These are phyloP conservation scores for Leptonema lineaticorne DNA, from an alignment of 1,140 invertebrate species.

Conservation along the genomic window DNA sequence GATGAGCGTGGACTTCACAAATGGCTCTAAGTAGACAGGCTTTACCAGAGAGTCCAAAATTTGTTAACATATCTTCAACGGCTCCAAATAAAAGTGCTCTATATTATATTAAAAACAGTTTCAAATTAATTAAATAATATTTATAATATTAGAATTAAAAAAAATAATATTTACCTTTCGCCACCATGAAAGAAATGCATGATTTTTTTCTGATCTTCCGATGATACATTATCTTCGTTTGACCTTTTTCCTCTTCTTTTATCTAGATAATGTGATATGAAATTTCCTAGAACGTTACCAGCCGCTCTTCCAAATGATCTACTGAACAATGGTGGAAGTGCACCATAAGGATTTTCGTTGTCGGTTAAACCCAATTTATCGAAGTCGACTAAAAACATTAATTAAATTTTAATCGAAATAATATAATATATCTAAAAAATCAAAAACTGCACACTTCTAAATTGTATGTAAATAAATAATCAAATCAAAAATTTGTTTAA, in stretches of 20 bases:
- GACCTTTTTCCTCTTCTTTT: slow-evolving; percentile 64
- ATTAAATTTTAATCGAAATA: background rate
- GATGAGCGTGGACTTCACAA: slow-evolving; percentile 81
- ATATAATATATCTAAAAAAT: too few species aligned
- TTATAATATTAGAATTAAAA: background rate
- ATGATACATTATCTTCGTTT: slow-evolving; percentile 45
- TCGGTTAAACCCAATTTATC: slow-evolving; percentile 80
- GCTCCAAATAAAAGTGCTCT: slow-evolving; percentile 72
- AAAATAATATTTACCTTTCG: slow-evolving; percentile 63
- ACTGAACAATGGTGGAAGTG: slow-evolving; percentile 70
- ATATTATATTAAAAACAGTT: background rate
- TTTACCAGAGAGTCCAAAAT: slow-evolving; percentile 77
- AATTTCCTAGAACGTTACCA: slow-evolving; percentile 67
- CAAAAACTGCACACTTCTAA: too few species aligned
- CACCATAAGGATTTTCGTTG: slow-evolving; percentile 81
- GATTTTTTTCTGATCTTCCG: slow-evolving; percentile 48
- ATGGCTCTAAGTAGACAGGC: slow-evolving; percentile 80
- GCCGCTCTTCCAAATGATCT: slow-evolving; percentile 70
- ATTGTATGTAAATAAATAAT: too few species aligned
- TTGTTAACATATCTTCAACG: slow-evolving; percentile 72
- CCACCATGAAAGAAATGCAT: slow-evolving; percentile 65
- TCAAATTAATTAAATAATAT: background rate
- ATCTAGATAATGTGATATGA: slow-evolving; percentile 69
- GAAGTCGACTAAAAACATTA: slow-evolving; percentile 69
- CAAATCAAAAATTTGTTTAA: too few species aligned